Evolutionary conservation across 1,140 invertebrate genomes (phyloP).

Genomic region (Drosophila eugracilis): DNA sequence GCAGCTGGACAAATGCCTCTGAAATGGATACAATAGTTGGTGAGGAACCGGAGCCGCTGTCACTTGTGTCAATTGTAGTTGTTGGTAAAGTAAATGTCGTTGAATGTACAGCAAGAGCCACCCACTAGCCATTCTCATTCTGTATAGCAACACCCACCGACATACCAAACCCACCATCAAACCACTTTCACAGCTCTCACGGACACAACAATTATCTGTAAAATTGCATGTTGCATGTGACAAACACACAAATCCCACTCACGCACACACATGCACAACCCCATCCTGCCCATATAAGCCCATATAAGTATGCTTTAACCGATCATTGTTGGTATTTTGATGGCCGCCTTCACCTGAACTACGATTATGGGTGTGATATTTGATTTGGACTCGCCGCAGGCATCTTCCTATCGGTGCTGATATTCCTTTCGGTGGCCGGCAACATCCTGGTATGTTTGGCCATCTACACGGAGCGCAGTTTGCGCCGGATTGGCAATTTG

Average conservation of each 20-base stretch:
- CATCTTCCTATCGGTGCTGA: slow-evolving; percentile 93
- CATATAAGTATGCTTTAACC: slow-evolving; percentile 68
- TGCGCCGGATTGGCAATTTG: slow-evolving; percentile 96
- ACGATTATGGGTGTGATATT: slow-evolving; percentile 51
- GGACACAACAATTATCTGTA: slow-evolving; percentile 58
- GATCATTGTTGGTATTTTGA: slow-evolving; percentile 42
- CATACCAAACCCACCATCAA: not conserved
- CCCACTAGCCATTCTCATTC: slow-evolving; percentile 19
- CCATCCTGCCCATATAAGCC: slow-evolving; percentile 24
- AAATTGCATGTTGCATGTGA: slow-evolving; percentile 61
- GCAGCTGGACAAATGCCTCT: slow-evolving; percentile 83
- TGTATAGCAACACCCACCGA: slow-evolving; percentile 5
- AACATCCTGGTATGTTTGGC: slow-evolving; percentile 98
- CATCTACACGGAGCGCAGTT: slow-evolving; percentile 96
- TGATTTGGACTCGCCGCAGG: slow-evolving; percentile 86
- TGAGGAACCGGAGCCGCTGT: slow-evolving; percentile 89
- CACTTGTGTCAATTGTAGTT: slow-evolving; percentile 89
- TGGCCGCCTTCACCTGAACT: slow-evolving; percentile 12
- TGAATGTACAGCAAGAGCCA: slow-evolving; percentile 73
- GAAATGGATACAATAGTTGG: slow-evolving; percentile 86
- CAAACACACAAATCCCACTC: slow-evolving; percentile 27
- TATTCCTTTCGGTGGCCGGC: slow-evolving; percentile 96
- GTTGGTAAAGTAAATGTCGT: slow-evolving; percentile 88
- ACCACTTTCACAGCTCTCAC: slow-evolving; percentile 22
- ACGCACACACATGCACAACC: slow-evolving; percentile 16